phyloP scores from a whole-genome alignment of 1,140 invertebrate species.

The Drosophila sproati region DNA sequence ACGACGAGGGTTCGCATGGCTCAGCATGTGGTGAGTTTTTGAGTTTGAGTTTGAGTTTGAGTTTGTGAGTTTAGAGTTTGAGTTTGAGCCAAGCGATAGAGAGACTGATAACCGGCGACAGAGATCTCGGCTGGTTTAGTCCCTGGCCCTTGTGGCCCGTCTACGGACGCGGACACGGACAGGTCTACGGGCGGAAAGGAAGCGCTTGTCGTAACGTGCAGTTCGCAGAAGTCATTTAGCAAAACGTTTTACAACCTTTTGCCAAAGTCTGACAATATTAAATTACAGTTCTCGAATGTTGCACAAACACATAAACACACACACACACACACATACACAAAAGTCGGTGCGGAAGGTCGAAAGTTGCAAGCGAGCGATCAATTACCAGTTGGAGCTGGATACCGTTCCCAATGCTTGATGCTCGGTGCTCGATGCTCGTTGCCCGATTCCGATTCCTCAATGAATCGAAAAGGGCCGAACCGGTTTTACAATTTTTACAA shows the following conservation, averaged over 20 bases:
- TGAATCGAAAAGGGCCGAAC: conserved; percentile 34
- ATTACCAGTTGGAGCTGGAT: conserved; percentile 37
- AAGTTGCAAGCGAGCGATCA: conserved; percentile 47
- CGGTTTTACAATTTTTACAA: conserved; percentile 44
- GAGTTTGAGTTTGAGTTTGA: conserved; percentile 40
- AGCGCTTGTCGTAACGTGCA: conserved; percentile 49
- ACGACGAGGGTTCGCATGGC: conserved; percentile 36
- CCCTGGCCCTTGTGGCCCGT: conserved; percentile 5
- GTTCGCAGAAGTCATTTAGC: conserved; percentile 76
- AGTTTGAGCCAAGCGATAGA: conserved; percentile 64
- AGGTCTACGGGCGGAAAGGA: conserved; percentile 10
- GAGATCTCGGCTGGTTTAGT: conserved; percentile 29
- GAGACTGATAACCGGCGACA: conserved; percentile 75
- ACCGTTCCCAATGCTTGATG: not conserved
- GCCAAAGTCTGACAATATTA: conserved; percentile 70
- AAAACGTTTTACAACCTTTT: conserved; percentile 78
- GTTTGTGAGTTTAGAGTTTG: conserved; percentile 1
- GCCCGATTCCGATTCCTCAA: conserved; percentile 35
- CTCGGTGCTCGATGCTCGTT: not conserved
- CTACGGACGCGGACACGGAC: conserved; percentile 12
- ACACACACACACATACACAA: conserved; percentile 5
- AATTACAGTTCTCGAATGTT: conserved; percentile 68
- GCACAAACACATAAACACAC: too few relatives aligned
- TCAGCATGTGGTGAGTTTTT: conserved; percentile 67
- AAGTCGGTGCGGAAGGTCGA: conserved; percentile 36